Evolutionary conservation across 2,113 vertebrate species (phyloP), one percentile per base, ranked within the genome.

Genomic region (Hypocryptadius cinnamomeus): DNA sequence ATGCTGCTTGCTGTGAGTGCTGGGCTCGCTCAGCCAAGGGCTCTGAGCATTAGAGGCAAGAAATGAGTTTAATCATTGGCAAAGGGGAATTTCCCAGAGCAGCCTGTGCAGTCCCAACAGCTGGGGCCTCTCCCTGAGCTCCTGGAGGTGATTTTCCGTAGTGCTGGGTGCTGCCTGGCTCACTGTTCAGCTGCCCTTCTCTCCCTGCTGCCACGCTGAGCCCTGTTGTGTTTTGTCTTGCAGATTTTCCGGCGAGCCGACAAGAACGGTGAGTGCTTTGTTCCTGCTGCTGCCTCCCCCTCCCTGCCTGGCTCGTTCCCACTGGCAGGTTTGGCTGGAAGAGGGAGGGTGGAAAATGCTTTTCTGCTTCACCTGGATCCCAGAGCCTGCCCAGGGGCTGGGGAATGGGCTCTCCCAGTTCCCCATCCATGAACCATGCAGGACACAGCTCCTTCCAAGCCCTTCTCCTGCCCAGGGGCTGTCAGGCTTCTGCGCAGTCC

Each of bases 241-340:
- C 96, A 98, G 98, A 98, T 98, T 96, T 98, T 98, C 95, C 97
- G 97, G 12, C 96, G 98, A 95, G 98, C 98, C 0, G 98, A 98
- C 95, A 98, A 98, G 96, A 98, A 98, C 1, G 98, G 98, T 98
- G 95, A 98, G 98, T 98, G 83, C 89, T 71, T 25, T 70, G 28
- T 35, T 65, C 22, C 45, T 79, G 79, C 57, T 3, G 7, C 71
- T 84, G 87, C 66, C 50, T 66, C 37, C 86, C 47, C n/a, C 33
- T 82, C 42, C n/a, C 66, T 35, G 66, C 56, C 47, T 0, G 4
- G 14, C 70, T 60, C 5, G 0, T 66, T 51, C 65, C 71, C 9
- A 2, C 60, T 22, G 56, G 48, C 59, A 44, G 37, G 9, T 48
- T 73, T 70, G 42, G 15, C 69, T 89, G 45, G 5, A 42, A 45